Evolutionary conservation across 37 sponge, comb jelly and placozoan species (phyloP), one percentile per base, ranked within the genome.

Genomic region (Mnemiopsis leidyi): DNA sequence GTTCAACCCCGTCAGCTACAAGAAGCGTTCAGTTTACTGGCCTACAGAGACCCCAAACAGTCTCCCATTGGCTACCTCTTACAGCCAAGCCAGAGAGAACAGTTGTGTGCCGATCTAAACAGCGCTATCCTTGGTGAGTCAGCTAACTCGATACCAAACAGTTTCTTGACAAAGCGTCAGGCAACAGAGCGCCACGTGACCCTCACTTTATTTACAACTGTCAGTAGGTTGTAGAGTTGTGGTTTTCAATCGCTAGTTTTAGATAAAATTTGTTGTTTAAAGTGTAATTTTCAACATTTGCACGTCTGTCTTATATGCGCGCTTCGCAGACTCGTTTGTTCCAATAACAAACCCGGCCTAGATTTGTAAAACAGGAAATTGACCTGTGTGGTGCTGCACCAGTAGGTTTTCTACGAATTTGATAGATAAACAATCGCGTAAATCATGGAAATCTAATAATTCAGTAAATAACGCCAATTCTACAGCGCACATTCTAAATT

Each of bases 1-100:
- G n/a, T n/a, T n/a, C n/a, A n/a, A n/a, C n/a, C n/a, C n/a, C 25
- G 36, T 32, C 83, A 93, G 71, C 40, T 93, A 16, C 94, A 99
- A 95, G 99, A 99, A 36, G 94, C 96, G 20, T 97, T 99, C 92
- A 95, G 96, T 69, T 93, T 99, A 39, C 90, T 99, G 61, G 99
- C 97, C 0, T 99, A 99, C 93, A 94, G 95, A 39, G 95, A 99
- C 68, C 96, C 97, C 67, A 38, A 79, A 33, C 93, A 95, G 38
- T 95, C 97, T 83, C 99, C 97, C 0, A 94, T 99, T 23, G 93
- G 94, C 39, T 95, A 99, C 76, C 93, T 99, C 31, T 82, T 97
- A 20, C 95, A 96, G 33, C 95, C 94, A 16, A 36, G 94, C 2
- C 95, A 96, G 92, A 83, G 99, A 33, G 97, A 96, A 39, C 96